phyloP scores from a whole-genome alignment of 2,113 vertebrate species.

The Lampris megalopsis region DNA sequence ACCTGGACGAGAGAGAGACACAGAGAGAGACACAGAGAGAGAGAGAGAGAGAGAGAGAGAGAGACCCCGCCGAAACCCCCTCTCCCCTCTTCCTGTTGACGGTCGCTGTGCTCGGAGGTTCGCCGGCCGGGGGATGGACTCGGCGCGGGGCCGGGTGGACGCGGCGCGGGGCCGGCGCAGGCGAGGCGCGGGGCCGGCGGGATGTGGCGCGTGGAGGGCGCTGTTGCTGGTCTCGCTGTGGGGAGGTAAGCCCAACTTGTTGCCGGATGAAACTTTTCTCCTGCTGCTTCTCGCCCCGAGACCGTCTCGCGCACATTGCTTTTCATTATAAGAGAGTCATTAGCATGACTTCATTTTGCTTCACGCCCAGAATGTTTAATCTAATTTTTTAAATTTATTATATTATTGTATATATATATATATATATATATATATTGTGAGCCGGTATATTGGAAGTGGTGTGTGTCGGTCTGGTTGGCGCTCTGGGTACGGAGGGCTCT shows the following conservation, averaged over 20 bases:
- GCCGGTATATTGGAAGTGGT: not conserved
- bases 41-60: not conserved
- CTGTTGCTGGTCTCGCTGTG: conserved; percentile 58
- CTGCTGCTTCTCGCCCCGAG: not conserved
- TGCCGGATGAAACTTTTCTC: conserved; percentile 32
- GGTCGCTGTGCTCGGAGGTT: conserved; percentile 28
- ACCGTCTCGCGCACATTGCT: not conserved
- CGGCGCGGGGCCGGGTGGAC: conserved; percentile 55
- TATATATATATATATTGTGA: too few species aligned
- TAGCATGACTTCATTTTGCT: too few species aligned
- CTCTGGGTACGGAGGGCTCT: too few species aligned
- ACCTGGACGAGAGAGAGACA: not conserved
- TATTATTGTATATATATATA: too few species aligned
- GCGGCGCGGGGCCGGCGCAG: conserved; percentile 21
- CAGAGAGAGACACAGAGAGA: not conserved
- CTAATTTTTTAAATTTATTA: too few species aligned
- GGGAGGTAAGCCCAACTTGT: conserved; percentile 71
- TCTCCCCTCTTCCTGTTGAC: conserved; percentile 33
- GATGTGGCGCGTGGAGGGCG: conserved; percentile 57
- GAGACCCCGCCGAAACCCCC: not conserved
- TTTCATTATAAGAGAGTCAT: not conserved
- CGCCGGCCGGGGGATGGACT: conserved; percentile 58
- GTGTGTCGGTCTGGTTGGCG: not conserved
- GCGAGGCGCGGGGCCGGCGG: conserved; percentile 45
- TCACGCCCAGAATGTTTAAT: too few species aligned